Conservation (phyloP, 2,888 invertebrate genomes). For the Drosophila eohydei region DNA sequence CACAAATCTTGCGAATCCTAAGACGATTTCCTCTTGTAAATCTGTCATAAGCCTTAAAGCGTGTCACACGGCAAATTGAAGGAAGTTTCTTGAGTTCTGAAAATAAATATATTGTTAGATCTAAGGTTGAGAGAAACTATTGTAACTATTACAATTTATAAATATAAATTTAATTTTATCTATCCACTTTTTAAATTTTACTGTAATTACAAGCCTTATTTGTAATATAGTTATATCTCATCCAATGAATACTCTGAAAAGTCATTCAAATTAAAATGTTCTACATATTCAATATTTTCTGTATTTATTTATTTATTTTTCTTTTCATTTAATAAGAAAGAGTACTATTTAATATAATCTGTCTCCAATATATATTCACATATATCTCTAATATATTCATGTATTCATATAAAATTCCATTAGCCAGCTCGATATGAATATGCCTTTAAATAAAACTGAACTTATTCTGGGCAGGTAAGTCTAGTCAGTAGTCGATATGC, state of each 20-base stretch:
- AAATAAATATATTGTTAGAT: not conserved
- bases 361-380: not conserved
- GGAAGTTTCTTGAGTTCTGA: slow-evolving; percentile 51
- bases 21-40: slow-evolving; percentile 71
- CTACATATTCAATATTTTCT: no score
- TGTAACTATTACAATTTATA: not conserved
- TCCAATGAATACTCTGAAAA: no score
- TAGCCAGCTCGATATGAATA: slow-evolving; percentile 22
- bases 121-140: not conserved
- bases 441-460: slow-evolving; percentile 39
- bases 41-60: slow-evolving; percentile 84
- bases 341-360: not conserved
- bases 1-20: slow-evolving; percentile 60
- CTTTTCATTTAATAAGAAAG: not conserved
- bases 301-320: no score
- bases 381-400: not conserved
- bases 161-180: not conserved
- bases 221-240: not conserved
- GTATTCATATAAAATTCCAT: not conserved
- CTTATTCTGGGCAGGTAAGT: slow-evolving; percentile 66
- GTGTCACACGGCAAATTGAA: slow-evolving; percentile 84
- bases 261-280: no score
- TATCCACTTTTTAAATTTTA: no score
- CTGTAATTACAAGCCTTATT: no score
- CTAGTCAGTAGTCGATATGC: slow-evolving; percentile 49